Base-by-base conservation (phyloP, 2,888 invertebrate species). In the Dichetophora obliterata region DNA sequence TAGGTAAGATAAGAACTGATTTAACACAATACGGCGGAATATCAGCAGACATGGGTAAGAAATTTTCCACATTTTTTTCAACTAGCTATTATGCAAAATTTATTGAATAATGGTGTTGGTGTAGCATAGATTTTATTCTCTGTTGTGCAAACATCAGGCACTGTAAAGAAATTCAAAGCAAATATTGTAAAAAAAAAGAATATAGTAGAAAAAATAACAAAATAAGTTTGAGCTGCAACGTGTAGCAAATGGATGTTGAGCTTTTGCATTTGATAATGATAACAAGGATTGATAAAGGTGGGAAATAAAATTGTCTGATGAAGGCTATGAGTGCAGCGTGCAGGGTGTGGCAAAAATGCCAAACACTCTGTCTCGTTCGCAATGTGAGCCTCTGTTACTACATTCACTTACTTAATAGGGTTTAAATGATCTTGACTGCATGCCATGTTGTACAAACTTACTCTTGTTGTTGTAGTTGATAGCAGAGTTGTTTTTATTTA, bases 1-100 rank as follows among this genome's bases (percentile, higher is more conserved):
- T 83, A 87, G 87, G 87, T 87, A 87, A 87, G 87, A 87, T 87
- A 87, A 87, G 87, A 87, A 87, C 87, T 83, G 87, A 87, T 87
- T 87, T 87, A 86, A 87, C 87, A 86, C 87, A 87, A 86, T 87
- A 87, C 83, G 87, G 87, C 87, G 87, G 87, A 85, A 87, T 87
- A 85, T 86, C 87, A 87, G 85, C 87, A 87, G 87, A 87, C 85
- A 87, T 87, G 87, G 87, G 87, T 87, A 87, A 87, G 87, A 86
- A 86, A 83, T 84, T 84, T 87, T 87, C 83, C 85, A 86, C 85
- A 83, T 85, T 82, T 85, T 85, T 82, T 79, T 78, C 79, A 79
- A 24, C 65, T 66, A 66, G 8, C 27, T 66, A 16, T 16, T 65
- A 22, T 50, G 14, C 16, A 37, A 59, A 19, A 19, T 68, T 27